Evolutionary conservation across 2,113 vertebrate genomes (phyloP), one percentile per base, ranked within the genome.

Genomic region (Psophia crepitans): DNA sequence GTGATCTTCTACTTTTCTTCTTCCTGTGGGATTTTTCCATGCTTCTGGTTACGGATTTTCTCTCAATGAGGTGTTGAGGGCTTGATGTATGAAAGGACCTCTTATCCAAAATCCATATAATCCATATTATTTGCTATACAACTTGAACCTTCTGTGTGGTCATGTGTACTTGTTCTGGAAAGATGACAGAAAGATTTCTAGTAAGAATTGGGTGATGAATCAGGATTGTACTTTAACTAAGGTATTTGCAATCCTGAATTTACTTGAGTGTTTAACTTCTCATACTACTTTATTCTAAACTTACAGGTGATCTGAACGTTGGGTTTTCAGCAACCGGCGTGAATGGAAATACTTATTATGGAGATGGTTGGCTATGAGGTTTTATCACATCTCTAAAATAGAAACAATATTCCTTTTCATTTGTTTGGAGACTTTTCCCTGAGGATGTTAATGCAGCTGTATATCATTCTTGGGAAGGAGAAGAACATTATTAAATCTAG

Each of bases 351-450:
- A 56, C 51, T 85, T 79, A 74, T 7, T 84, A 39, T 20, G 84
- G 95, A 84, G 91, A 94, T 91, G 87, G 61, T 57, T 94, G 84
- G 60, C 87, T 93, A 87, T 5, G 4, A 74, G 69, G 43, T 94
- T 92, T 97, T 96, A 82, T 95, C 57, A 2, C 73, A 46, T 94
- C 73, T 96, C 89, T 87, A 81, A 96, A 96, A 95, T 89, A 94
- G 94, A 96, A 96, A 94, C 84, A 91, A 94, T 95, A 96, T 84
- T 95, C 91, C 96, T 94, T 96, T 96, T 94, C 74, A 93, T 96
- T 96, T 95, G 69, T 89, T 69, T 79, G 91, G 73, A 87, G 93
- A 91, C 81, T 93, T 89, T 95, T 82, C 91, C 96, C 96, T 87
- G 84, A 87, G 96, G 96, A 95, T 89, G 74, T 94, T 96, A 96